Base-by-base conservation (phyloP, 2,113 vertebrate genomes). In the Campylomormyrus tamandua region DNA sequence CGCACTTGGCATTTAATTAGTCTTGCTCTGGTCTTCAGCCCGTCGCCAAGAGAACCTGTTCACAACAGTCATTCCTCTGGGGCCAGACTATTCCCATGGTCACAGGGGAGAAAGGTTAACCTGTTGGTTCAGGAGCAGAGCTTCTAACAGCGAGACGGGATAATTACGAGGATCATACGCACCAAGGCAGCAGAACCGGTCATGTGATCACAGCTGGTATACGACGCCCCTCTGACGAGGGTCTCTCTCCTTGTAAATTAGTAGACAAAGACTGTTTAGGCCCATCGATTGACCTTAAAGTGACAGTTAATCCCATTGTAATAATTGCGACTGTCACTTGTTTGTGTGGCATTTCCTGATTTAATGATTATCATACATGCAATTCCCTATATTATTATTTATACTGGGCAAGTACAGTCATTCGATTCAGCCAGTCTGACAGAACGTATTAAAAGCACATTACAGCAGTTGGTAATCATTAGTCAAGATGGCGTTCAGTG, bases 81-180 rank as follows among this genome's bases (percentile, higher is more conserved):
- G 49, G n/a, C 27, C 27, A 53, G 49, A 87, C 48, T 53, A 27
- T 50, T 50, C 31, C 8, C 50, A 2, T 8, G 13, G 83, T 42
- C 74, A 80, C 46, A 24, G 83, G 83, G 85, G 85, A 87, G 85
- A 87, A 87, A 87, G 85, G 49, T 87, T 87, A 87, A 87, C 48
- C 50, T 15, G 85, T 31, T 17, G 24, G 9, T 56, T 35, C 49
- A 21, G 24, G 84, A 48, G 27, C 24, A n/a, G 48, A 52, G 21
- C 84, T 31, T 19, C 24, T 17, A 24, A 48, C 35, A 84, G 45
- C 15, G 17, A 45, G 42, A 83, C 77, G 0, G 5, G 35, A 19
- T 39, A 83, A 24, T 48, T 84, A 84, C 5, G 0, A 42, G 35
- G 31, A 42, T 80, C 13, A 17, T 35, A 17, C 35, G 35, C 5